A percentile compares a stretch with the other conserved stretches of the same genome.
Conservation (phyloP, 1,140 invertebrate genomes). For the Periplaneta americana region DNA sequence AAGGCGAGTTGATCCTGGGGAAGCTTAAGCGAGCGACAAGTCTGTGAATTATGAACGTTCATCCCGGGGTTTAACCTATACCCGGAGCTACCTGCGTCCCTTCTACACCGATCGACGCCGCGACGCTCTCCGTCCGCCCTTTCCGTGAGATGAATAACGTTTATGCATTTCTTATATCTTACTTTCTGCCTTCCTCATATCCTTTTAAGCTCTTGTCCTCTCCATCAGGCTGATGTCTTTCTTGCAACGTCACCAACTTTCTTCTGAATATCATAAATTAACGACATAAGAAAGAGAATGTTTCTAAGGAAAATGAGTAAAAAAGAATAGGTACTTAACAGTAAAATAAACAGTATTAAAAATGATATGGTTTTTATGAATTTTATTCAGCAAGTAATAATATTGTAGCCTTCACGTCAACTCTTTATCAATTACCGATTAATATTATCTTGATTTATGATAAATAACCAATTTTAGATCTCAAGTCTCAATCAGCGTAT, state of each 20-base stretch:
- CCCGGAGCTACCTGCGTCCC: too few species aligned
- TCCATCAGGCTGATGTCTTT: neutral
- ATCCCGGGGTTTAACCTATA: neutral
- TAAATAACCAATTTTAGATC: too few species aligned
- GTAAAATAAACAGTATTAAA: too few species aligned
- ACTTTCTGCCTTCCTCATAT: neutral
- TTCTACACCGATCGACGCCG: neutral
- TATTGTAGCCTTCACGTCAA: neutral
- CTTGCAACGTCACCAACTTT: neutral
- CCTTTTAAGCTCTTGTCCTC: neutral
- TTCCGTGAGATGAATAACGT: neutral
- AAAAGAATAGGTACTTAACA: too few species aligned
- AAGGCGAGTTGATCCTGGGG: neutral
- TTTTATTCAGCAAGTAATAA: neutral
- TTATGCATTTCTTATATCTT: neutral
- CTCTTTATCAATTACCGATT: too few species aligned
- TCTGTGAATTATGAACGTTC: constrained; percentile 4
- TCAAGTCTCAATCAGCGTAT: too few species aligned
- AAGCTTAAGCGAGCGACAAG: neutral
- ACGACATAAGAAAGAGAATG: too few species aligned
- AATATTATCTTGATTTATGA: too few species aligned
- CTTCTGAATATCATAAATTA: too few species aligned
- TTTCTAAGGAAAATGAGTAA: too few species aligned
- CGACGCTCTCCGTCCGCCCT: neutral
- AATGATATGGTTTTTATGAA: neutral